Evolutionary conservation across 2,797 vertebrate species (phyloP), one percentile per base, ranked within the genome.

Genomic region (Psittacula echo): DNA sequence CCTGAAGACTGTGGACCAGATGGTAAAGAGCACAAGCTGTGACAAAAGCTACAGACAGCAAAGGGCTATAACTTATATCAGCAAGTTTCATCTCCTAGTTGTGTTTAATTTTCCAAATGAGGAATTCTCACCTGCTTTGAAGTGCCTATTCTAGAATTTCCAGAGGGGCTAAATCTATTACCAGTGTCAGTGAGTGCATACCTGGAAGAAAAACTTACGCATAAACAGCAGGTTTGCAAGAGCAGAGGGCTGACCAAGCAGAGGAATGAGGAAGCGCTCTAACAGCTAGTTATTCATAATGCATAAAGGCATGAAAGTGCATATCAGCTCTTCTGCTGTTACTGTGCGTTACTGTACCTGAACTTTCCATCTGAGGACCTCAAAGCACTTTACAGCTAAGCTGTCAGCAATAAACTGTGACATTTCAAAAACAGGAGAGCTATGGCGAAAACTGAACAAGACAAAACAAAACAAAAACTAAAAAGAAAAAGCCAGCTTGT

Each of bases 41-140:
- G 89, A 90, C 74, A 45, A 94, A 19, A 91, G 44, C 89, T 87
- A 58, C 50, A 92, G 87, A 94, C 54, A 93, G 91, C 80, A 74
- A 80, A 88, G 89, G 71, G 85, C 85, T 86, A 48, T 91, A 88
- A 91, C 83, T 96, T 84, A 39, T 24, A 94, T 90, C 80, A 91
- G 93, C 94, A 68, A 88, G 77, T 96, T 96, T 93, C 82, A 90
- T 96, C 90, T 93, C 83, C 64, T 73, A 15, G 80, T 83, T 87
- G 23, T 56, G 67, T 96, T 96, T 94, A 90, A 77, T 91, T 93
- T 96, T 93, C 85, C 64, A 90, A 94, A 94, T 90, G 85, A 93
- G 79, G 94, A 93, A 93, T 77, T 82, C 77, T 95, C 88, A 95
- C 88, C 95, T 93, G 95, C 95, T 97, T 95, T 94, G 94, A 96